Conservation (phyloP, 2,113 vertebrate genomes). For the Empidonax traillii region DNA sequence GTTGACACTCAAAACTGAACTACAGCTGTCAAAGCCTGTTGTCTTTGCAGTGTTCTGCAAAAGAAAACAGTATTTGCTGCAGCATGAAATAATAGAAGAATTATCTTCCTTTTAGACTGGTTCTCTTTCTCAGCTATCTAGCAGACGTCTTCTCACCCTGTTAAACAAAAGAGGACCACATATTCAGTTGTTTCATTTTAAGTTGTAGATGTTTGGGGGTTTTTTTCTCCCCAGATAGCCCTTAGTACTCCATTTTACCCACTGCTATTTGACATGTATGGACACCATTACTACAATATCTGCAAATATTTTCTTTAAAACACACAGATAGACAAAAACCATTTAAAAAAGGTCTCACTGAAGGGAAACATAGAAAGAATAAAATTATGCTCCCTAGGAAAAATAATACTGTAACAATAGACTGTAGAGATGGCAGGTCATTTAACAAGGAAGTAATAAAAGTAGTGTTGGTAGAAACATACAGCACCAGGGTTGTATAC, state of each 20-base stretch:
- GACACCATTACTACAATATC: not conserved
- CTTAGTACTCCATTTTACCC: not conserved
- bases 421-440: not conserved
- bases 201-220: not conserved
- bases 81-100: not conserved
- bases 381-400: not conserved
- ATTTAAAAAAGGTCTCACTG: not conserved
- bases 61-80: not conserved
- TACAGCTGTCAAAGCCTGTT: not conserved
- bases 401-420: not conserved
- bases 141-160: not conserved
- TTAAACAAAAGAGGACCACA: not conserved
- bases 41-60: not conserved
- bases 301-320: not conserved
- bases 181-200: not conserved
- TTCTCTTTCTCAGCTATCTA: not conserved
- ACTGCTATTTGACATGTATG: fast-evolving
- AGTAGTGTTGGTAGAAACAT: not conserved
- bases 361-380: not conserved
- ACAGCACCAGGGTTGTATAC: not conserved
- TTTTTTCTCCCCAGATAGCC: not conserved
- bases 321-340: not conserved
- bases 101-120: not conserved
- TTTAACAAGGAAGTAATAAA: not conserved
- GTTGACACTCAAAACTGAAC: not conserved